Conservation (phyloP, 2,797 vertebrate species). For the Thalassophryne amazonica region DNA sequence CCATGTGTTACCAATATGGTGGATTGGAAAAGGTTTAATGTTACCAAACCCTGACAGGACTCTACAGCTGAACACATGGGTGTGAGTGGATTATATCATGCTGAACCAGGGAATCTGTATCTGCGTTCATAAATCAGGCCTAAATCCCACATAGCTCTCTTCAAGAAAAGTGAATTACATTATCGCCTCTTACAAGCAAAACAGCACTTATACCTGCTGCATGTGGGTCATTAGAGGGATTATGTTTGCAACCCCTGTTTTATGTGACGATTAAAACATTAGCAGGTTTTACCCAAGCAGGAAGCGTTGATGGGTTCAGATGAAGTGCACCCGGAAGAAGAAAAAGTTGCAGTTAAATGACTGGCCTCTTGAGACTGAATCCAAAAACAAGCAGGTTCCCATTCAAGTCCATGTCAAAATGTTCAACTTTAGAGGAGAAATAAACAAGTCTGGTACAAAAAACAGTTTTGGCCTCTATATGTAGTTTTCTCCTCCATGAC, state of each 20-base stretch:
- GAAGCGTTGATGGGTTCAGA: too few relatives aligned
- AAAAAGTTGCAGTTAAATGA: too few relatives aligned
- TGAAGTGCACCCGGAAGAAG: too few relatives aligned
- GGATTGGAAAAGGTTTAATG: conserved; percentile 5
- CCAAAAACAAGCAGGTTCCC: too few relatives aligned
- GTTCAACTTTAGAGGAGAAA: too few relatives aligned
- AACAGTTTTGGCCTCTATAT: too few relatives aligned
- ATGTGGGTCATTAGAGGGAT: conserved; percentile 40
- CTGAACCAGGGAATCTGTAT: conserved; percentile 30
- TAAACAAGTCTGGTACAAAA: too few relatives aligned
- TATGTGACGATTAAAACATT: conserved; percentile 69
- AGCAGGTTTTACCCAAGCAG: conserved; percentile 54
- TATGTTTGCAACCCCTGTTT: conserved; percentile 55
- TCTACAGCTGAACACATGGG: conserved; percentile 5
- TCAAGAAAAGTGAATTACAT: conserved; percentile 27
- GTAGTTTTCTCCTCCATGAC: too few relatives aligned
- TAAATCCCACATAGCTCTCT: conserved; percentile 38
- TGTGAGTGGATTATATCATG: conserved; percentile 29
- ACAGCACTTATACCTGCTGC: conserved; percentile 40
- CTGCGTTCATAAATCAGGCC: conserved; percentile 29
- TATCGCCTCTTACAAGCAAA: conserved; percentile 49
- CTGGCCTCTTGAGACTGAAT: too few relatives aligned
- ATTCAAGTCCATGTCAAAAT: too few relatives aligned
- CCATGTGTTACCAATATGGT: conserved; percentile 24
- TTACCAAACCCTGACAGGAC: conserved; percentile 9